phyloP scores from a whole-genome alignment of 37 sponge, comb jelly and placozoan genomes.

The Sycon ciliatum region DNA sequence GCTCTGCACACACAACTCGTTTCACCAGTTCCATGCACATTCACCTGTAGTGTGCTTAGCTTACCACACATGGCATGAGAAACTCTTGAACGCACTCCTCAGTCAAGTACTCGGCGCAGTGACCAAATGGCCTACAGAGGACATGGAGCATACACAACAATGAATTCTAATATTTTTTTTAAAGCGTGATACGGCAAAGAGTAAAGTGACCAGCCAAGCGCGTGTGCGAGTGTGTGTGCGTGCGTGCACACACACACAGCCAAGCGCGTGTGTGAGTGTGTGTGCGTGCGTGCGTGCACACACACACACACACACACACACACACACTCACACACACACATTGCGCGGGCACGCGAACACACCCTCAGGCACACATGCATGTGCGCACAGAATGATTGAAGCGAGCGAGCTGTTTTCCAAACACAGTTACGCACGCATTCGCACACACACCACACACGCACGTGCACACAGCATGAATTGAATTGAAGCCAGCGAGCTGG shows the following conservation, averaged over 20 bases:
- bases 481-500: not conserved
- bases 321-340: too few relatives aligned
- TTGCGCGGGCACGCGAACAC: too few relatives aligned
- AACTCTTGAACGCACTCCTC: conserved; percentile 49
- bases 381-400: too few relatives aligned
- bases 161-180: not conserved
- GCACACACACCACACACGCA: not conserved
- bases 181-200: not conserved
- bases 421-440: too few relatives aligned
- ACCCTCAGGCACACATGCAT: too few relatives aligned
- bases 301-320: not conserved
- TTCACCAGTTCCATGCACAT: too few relatives aligned
- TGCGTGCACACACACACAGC: too few relatives aligned
- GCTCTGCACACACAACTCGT: too few relatives aligned
- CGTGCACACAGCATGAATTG: not conserved
- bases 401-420: too few relatives aligned
- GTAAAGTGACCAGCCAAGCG: too few relatives aligned
- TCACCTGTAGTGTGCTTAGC: too few relatives aligned
- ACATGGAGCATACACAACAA: not conserved
- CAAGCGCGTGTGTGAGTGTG: not conserved
- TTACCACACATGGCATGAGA: conserved; percentile 76
- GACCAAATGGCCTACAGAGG: conserved; percentile 63
- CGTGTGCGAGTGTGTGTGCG: too few relatives aligned
- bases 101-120: conserved; percentile 70
- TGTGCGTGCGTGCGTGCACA: not conserved